Base-by-base conservation (phyloP, 1,140 invertebrate species). In the Camponotus vicinus region DNA sequence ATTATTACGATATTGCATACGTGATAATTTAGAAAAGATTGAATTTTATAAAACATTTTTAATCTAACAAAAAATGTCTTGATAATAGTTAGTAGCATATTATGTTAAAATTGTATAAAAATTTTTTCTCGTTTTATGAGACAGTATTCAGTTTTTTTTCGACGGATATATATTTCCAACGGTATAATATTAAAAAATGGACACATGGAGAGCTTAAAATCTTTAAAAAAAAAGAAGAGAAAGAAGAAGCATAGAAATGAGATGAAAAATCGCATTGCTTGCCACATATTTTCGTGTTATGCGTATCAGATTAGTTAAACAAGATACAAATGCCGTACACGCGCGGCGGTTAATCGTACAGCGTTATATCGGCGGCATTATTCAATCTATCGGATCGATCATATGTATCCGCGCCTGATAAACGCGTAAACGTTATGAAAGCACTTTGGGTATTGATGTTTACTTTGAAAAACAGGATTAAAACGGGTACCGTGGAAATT, bases 311-410 rank as follows among this genome's bases (percentile, higher is more conserved):
- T 70, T 85, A 89, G 85, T 89, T 89, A 89, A 89, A 89, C 85
- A 61, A 82, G 55, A 37, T 71, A 59, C 59, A 57, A 64, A 80
- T 80, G 63, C 80, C 83, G 63, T 86, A 57, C 84, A 86, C 84
- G 70, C 77, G 84, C 76, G 57, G 77, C 71, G 88, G 88, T 89
- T 89, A 89, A 89, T 66, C 85, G 79, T 85, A 59, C 88, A 87
- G 67, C 61, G 88, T 88, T 90, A 87, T 85, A 88, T 88, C 88
- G 85, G 79, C 77, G 77, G 86, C 86, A 87, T 90, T 88, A 90
- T 90, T 90, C 86, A 86, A 77, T 88, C 80, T 85, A 88, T 88
- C 66, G 86, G 76, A 90, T 90, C 89, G 86, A 90, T 90, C 89
- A 82, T 79, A 85, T 75, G 80, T 88, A 85, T 88, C 75, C 86